These are phyloP conservation scores for Littorina saxatilis DNA, from an alignment of 1,140 invertebrate genomes.

Conservation along the genomic window DNA sequence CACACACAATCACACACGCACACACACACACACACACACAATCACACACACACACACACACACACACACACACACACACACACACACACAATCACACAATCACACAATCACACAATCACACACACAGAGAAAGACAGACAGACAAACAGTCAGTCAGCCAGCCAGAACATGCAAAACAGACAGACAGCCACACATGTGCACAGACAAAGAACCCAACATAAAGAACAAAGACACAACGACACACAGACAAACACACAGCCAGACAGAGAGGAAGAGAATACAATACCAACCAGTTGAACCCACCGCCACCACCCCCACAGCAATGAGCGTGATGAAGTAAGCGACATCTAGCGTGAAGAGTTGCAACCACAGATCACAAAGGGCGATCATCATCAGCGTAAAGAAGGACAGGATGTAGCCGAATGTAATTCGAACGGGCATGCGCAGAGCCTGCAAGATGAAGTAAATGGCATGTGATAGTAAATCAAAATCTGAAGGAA, in stretches of 20 bases:
- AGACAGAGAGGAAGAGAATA: neutral
- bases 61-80: constrained; percentile 14
- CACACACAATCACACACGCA: too few relatives aligned
- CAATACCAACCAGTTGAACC: constrained; percentile 86
- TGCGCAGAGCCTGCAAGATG: constrained; percentile 81
- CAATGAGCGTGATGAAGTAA: constrained; percentile 89
- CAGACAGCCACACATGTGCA: too few relatives aligned
- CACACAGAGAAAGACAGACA: neutral
- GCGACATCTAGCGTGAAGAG: constrained; percentile 83
- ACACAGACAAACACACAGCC: neutral
- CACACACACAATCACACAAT: constrained; percentile 11
- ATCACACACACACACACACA: constrained; percentile 1
- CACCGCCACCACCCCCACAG: constrained; percentile 89
- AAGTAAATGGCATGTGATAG: too few relatives aligned
- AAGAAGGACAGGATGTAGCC: constrained; percentile 89
- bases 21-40: too few relatives aligned
- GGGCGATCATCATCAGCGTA: constrained; percentile 87
- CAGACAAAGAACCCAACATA: neutral
- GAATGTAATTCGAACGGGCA: constrained; percentile 90
- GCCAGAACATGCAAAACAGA: constrained; percentile 64
- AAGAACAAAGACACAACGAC: neutral
- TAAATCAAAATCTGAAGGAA: too few relatives aligned
- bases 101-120: too few relatives aligned
- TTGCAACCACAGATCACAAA: constrained; percentile 90
- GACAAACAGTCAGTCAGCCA: neutral